Evolutionary conservation across 2,113 vertebrate genomes (phyloP).

Genomic region (Microtus oregoni): DNA sequence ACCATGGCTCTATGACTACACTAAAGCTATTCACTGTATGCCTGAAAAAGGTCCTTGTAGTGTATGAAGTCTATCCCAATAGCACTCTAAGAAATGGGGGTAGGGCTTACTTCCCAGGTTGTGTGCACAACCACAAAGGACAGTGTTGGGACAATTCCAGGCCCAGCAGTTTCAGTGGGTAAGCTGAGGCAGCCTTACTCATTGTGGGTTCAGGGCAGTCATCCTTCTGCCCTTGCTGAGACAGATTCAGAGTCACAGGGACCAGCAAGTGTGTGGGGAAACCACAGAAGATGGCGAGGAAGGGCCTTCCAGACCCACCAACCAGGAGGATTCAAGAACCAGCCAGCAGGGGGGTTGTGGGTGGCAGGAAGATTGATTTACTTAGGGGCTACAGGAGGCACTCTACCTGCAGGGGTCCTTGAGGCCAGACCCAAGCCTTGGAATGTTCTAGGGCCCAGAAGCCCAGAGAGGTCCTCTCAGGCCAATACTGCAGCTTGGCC

Average conservation of each 20-base stretch:
- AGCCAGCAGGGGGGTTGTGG: not conserved
- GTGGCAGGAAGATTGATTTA: not conserved
- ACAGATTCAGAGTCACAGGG: not conserved
- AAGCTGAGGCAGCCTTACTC: not conserved
- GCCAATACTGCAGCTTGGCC: not conserved
- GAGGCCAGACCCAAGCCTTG: not conserved
- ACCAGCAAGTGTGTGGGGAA: not conserved
- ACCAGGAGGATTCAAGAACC: not conserved
- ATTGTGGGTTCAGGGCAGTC: not conserved
- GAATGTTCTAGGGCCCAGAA: not conserved
- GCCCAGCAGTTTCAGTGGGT: not conserved
- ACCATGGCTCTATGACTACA: not conserved
- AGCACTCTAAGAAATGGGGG: not conserved
- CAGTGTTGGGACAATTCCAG: not conserved
- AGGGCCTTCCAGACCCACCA: not conserved
- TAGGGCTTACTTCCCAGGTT: not conserved
- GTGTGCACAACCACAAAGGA: not conserved
- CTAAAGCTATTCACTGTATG: not conserved
- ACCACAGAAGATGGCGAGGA: not conserved
- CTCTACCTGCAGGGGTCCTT: not conserved
- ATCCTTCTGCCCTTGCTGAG: not conserved
- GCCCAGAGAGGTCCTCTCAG: not conserved
- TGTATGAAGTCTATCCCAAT: not conserved
- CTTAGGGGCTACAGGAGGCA: not conserved
- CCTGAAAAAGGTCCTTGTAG: not conserved